Evolutionary conservation across 2,888 invertebrate species (phyloP).

Genomic region (Villa cingulata): DNA sequence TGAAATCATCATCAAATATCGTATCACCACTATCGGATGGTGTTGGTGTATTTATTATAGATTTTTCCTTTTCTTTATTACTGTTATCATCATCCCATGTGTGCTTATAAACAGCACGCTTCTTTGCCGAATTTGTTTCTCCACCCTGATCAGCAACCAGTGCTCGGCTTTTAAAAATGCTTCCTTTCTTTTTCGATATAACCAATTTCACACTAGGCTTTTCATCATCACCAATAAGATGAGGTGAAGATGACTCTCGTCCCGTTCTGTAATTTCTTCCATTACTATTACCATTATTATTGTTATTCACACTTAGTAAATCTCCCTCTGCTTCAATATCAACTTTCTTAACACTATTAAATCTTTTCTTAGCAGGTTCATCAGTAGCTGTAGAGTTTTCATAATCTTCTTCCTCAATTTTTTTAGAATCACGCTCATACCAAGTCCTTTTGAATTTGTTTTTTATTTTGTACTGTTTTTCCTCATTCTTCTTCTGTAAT

Average conservation of each 20-base stretch:
- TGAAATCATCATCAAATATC: slow-evolving; percentile 24
- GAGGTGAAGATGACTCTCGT: not conserved
- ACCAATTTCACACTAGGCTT: slow-evolving; percentile 52
- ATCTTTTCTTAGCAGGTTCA: not conserved
- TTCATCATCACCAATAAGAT: slow-evolving; percentile 25
- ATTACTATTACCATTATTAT: slow-evolving; percentile 2
- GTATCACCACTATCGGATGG: slow-evolving; percentile 18
- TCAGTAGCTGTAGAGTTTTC: not conserved
- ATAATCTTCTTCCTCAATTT: not conserved
- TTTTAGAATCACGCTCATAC: slow-evolving; percentile 18
- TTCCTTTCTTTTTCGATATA: slow-evolving; percentile 72
- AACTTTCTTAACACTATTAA: not conserved
- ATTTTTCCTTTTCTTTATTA: slow-evolving; percentile 42
- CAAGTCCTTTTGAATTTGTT: slow-evolving; percentile 34
- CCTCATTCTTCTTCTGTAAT: not conserved
- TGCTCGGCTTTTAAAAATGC: slow-evolving; percentile 77
- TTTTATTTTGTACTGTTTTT: slow-evolving; percentile 30
- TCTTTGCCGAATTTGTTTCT: slow-evolving; percentile 47
- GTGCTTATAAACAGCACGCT: slow-evolving; percentile 73
- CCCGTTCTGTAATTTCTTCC: slow-evolving; percentile 1
- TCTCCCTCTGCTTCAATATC: slow-evolving; percentile 3
- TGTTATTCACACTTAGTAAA: slow-evolving; percentile 6
- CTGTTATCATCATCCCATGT: slow-evolving; percentile 82
- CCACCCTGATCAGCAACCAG: slow-evolving; percentile 38
- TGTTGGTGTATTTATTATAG: slow-evolving; percentile 16